Evolutionary conservation across 2,888 invertebrate species (phyloP).

Genomic region (Lasioglossum lativentre): DNA sequence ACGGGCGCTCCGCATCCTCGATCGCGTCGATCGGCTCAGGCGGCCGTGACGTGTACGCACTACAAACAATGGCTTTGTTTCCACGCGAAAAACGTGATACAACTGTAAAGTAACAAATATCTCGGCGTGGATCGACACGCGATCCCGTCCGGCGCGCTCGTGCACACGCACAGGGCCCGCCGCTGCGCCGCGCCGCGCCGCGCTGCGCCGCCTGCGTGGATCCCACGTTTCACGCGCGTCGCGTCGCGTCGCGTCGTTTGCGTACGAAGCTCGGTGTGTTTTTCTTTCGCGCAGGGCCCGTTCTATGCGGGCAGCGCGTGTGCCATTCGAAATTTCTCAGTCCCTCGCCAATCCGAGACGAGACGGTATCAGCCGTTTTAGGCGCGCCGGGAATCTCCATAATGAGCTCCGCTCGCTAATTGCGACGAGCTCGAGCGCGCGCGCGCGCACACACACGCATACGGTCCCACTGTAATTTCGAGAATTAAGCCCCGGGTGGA

Average conservation of each 20-base stretch:
- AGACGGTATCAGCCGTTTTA: slow-evolving; percentile 76
- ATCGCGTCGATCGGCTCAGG: slow-evolving; percentile 67
- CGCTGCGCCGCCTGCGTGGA: not conserved
- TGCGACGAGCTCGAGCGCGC: slow-evolving; percentile 59
- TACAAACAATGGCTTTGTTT: slow-evolving; percentile 83
- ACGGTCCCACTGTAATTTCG: slow-evolving; percentile 30
- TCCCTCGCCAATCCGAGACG: slow-evolving; percentile 75
- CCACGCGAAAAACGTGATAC: slow-evolving; percentile 82
- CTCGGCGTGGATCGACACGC: slow-evolving; percentile 83
- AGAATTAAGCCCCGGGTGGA: slow-evolving; percentile 18
- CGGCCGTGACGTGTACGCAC: slow-evolving; percentile 76
- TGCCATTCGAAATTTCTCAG: slow-evolving; percentile 19
- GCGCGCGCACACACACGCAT: not conserved
- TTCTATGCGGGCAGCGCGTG: slow-evolving; percentile 57
- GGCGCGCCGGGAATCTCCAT: slow-evolving; percentile 78
- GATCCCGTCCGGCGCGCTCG: slow-evolving; percentile 75
- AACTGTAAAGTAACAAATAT: slow-evolving; percentile 83
- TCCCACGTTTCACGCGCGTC: slow-evolving; percentile 33
- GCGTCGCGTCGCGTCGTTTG: slow-evolving; percentile 16
- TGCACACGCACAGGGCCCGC: slow-evolving; percentile 15
- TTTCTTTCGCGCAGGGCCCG: slow-evolving; percentile 31
- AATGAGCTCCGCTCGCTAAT: slow-evolving; percentile 79
- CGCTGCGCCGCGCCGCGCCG: not conserved
- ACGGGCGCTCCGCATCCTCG: slow-evolving; percentile 73
- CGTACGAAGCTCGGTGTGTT: not conserved